Conservation (phyloP, 2,113 vertebrate species). For the Camelus bactrianus region DNA sequence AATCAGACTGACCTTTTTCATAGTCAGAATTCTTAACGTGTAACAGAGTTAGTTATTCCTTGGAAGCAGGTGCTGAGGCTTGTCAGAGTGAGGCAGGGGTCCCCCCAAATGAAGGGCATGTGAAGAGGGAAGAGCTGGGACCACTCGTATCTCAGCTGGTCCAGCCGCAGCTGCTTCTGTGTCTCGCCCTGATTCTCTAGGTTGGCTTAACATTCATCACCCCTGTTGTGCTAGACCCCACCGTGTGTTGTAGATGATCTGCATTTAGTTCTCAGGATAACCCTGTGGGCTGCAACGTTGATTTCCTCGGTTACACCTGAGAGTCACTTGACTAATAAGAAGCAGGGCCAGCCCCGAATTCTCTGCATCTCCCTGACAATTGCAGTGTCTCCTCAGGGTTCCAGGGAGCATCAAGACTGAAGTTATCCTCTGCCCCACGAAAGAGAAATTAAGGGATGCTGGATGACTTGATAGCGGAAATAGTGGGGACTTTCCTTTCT, state of each 20-base stretch:
- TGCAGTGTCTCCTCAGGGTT: neutral
- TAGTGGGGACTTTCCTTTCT: neutral
- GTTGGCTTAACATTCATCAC: neutral
- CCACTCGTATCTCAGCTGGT: rapidly evolving
- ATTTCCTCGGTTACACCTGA: neutral
- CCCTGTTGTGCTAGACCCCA: neutral
- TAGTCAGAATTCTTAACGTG: neutral
- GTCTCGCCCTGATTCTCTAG: neutral
- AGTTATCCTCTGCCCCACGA: neutral
- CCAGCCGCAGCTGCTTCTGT: neutral
- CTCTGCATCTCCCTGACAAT: neutral
- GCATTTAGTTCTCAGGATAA: neutral
- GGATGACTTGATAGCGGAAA: neutral
- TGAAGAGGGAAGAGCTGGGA: no score
- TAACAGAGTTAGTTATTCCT: neutral
- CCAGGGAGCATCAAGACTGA: neutral
- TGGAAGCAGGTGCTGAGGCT: neutral
- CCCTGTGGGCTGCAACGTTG: neutral
- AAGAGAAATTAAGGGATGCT: neutral
- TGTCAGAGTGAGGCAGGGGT: neutral
- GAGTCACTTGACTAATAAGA: neutral
- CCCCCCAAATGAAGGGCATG: no score
- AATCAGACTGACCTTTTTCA: neutral
- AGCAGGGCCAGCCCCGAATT: neutral
- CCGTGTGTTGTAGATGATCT: rapidly evolving